A percentile compares a stretch with the other conserved stretches of the same genome.
Evolutionary conservation across 2,113 vertebrate genomes (phyloP).

Genomic region (Gadus chalcogrammus): DNA sequence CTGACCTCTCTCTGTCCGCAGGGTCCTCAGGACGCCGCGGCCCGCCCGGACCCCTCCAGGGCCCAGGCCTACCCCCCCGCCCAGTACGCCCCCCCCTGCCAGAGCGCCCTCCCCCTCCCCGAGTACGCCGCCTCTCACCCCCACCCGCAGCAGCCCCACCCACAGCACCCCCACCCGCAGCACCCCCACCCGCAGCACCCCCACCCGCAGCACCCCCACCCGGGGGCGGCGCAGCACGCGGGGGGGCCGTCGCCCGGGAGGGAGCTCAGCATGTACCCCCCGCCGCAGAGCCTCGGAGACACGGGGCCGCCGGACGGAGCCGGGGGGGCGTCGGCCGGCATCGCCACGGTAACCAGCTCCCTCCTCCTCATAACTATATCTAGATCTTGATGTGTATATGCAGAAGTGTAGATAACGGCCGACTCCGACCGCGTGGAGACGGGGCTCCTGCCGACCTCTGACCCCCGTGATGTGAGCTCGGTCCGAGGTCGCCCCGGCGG

Average conservation of each 20-base stretch:
- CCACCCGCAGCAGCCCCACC: constrained; percentile 79
- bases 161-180: neutral
- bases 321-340: constrained; percentile 89
- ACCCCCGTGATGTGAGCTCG: too few species aligned
- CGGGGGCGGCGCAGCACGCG: constrained; percentile 68
- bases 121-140: constrained; percentile 89
- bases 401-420: too few species aligned
- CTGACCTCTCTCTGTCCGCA: constrained; percentile 43
- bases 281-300: constrained; percentile 88
- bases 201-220: constrained; percentile 72
- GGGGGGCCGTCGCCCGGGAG: constrained; percentile 81
- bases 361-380: neutral
- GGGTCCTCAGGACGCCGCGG: constrained; percentile 96
- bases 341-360: constrained; percentile 87
- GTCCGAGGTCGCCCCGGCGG: too few species aligned
- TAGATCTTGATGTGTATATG: neutral
- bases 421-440: too few species aligned
- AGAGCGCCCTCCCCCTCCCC: constrained; percentile 84
- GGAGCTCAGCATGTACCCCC: constrained; percentile 91
- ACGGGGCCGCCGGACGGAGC: constrained; percentile 80
- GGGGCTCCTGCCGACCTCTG: too few species aligned
- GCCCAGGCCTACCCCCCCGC: constrained; percentile 92
- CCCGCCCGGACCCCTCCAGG: constrained; percentile 89
- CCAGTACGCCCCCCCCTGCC: constrained; percentile 87
- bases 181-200: too few species aligned